phyloP scores from a whole-genome alignment of 1,140 invertebrate species.

The Chrysomallon squamiferum region DNA sequence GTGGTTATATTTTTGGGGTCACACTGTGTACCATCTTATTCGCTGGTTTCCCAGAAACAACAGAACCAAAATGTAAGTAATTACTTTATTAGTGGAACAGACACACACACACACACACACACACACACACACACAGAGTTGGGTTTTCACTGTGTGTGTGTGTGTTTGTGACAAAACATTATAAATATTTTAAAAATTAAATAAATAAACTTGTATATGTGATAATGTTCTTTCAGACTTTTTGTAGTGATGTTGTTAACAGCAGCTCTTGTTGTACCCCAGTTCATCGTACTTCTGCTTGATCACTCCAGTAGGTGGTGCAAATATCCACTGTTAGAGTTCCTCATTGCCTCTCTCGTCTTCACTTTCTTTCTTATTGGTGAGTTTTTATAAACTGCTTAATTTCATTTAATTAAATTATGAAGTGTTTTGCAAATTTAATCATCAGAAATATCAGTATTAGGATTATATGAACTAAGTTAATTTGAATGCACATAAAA shows the following conservation, averaged over 20 bases:
- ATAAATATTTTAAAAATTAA: too few relatives aligned
- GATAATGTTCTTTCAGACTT: slow-evolving; percentile 32
- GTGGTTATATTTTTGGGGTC: slow-evolving; percentile 49
- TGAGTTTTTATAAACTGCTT: slow-evolving; percentile 26
- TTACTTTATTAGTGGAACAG: too few relatives aligned
- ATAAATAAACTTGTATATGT: too few relatives aligned
- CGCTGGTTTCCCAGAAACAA: slow-evolving; percentile 51
- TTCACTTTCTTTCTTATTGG: slow-evolving; percentile 46
- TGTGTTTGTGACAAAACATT: too few relatives aligned
- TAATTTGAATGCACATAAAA: neutral
- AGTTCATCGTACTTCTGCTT: slow-evolving; percentile 32
- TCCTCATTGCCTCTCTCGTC: slow-evolving; percentile 46
- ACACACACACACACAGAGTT: too few relatives aligned
- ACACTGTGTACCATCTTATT: slow-evolving; percentile 42
- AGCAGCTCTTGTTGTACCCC: slow-evolving; percentile 35
- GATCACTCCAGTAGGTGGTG: slow-evolving; percentile 42
- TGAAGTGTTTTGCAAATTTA: neutral
- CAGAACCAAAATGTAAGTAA: slow-evolving; percentile 47
- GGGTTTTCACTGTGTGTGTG: too few relatives aligned
- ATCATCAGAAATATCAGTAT: neutral
- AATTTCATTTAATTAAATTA: neutral
- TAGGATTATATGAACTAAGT: neutral
- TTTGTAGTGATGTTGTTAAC: slow-evolving; percentile 32
- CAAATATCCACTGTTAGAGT: slow-evolving; percentile 34
- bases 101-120: too few relatives aligned